Evolutionary conservation across 2,797 vertebrate genomes (phyloP).

Genomic region (Siniperca undulata): DNA sequence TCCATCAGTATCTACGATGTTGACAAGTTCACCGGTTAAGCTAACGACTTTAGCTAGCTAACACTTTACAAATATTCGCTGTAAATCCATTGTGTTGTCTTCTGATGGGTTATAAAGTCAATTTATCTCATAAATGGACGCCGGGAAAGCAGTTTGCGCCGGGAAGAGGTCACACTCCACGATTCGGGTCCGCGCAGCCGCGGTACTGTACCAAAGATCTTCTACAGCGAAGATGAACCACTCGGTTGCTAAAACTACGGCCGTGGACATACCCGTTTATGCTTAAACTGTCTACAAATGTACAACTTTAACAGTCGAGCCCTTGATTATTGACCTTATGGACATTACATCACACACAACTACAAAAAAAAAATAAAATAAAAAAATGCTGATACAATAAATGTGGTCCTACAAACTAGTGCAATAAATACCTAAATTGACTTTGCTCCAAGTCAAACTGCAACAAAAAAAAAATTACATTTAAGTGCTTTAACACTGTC

Average conservation of each 20-base stretch:
- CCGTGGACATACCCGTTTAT: too few relatives aligned
- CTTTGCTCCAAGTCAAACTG: too few relatives aligned
- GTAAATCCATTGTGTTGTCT: neutral
- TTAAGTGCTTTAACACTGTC: too few relatives aligned
- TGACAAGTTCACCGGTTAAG: neutral
- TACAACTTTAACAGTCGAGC: neutral
- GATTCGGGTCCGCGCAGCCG: neutral
- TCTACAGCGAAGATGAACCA: neutral
- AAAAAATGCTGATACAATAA: neutral
- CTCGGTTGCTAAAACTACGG: neutral
- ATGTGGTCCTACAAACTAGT: too few relatives aligned
- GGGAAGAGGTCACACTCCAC: neutral
- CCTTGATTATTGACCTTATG: too few relatives aligned
- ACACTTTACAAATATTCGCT: neutral
- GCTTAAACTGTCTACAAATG: neutral
- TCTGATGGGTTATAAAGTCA: accelerated
- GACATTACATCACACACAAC: neutral
- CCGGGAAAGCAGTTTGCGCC: neutral
- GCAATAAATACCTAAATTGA: too few relatives aligned
- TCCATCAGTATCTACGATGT: constrained; percentile 45
- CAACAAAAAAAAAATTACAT: too few relatives aligned
- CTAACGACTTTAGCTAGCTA: neutral
- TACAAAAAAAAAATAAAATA: neutral
- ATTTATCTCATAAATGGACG: neutral
- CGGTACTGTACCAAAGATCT: constrained; percentile 54